Evolutionary conservation across 2,888 invertebrate species (phyloP), one percentile per base, ranked within the genome.

Genomic region (Drosophila recens): DNA sequence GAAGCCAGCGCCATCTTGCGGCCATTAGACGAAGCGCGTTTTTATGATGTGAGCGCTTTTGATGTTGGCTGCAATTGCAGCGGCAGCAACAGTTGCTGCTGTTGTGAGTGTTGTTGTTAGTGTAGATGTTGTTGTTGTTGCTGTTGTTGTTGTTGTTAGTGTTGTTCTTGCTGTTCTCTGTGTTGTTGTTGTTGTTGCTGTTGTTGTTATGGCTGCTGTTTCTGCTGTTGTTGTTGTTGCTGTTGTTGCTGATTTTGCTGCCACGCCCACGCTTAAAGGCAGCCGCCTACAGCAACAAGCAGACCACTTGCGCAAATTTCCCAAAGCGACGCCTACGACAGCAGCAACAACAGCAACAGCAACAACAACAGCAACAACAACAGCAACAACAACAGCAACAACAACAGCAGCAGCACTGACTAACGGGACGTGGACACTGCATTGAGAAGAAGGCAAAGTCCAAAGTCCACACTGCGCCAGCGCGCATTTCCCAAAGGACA

Each of bases 291-390:
- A 17, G 49, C 73, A 56, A 33, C 46, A 30, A 43, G 61, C 70
- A 67, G 74, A 82, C 72, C 82, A 86, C 86, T 89, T 71, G 86
- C 84, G 68, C 79, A 89, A 79, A 87, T 87, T 87, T 87, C 87
- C 87, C 87, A 68, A 65, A 89, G 87, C 87, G 87, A 63, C 38
- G 84, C 76, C 88, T 72, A 69, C 82, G 67, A 65, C 69, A 71
- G 38, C 5, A 40, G 3, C 56, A 52, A 45, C 51, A 48, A 20
- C 63, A 75, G 42, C 71, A 75, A 34, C 5, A 75, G 38, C 5
- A 40, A 5, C 56, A 52, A 45, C 51, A 48, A 15, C 63, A 57
- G 13, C 49, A 64, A 63, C 63, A 65, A 56, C 66, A 13, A 40
- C 71, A 75, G 38, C 5, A 40, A 5, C 56, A 52, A 45, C 51